phyloP scores from a whole-genome alignment of 2,113 vertebrate species.

The Sylvia atricapilla region DNA sequence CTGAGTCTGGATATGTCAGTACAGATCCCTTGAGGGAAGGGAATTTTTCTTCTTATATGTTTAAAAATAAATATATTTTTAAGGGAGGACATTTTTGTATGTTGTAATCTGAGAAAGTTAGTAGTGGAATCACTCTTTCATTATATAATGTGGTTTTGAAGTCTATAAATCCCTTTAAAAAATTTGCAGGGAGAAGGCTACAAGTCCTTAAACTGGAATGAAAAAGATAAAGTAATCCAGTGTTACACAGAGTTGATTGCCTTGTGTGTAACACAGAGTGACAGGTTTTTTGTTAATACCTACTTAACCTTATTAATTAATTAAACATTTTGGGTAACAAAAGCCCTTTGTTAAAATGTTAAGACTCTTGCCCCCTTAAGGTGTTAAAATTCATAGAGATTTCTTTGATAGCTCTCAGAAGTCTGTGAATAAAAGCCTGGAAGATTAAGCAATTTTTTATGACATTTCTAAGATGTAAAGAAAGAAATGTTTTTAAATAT shows the following conservation, averaged over 20 bases:
- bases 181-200: background rate
- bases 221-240: background rate
- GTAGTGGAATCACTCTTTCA: background rate
- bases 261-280: background rate
- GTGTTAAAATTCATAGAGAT: constrained; percentile 40
- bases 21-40: background rate
- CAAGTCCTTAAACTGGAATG: background rate
- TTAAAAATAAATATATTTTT: background rate
- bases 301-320: constrained; percentile 60
- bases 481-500: background rate
- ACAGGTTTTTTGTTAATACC: constrained; percentile 49
- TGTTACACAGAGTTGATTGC: background rate
- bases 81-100: background rate
- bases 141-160: background rate
- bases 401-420: background rate
- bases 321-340: constrained; percentile 40
- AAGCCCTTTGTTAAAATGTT: constrained; percentile 44
- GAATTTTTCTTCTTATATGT: background rate
- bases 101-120: background rate
- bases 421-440: background rate
- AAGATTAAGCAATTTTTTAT: background rate
- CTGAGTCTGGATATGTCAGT: background rate
- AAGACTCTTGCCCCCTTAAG: constrained; percentile 16
- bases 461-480: background rate
- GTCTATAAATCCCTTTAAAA: background rate